These are phyloP conservation scores for Tenebrio molitor DNA, from an alignment of 1,140 invertebrate species.

Conservation along the genomic window DNA sequence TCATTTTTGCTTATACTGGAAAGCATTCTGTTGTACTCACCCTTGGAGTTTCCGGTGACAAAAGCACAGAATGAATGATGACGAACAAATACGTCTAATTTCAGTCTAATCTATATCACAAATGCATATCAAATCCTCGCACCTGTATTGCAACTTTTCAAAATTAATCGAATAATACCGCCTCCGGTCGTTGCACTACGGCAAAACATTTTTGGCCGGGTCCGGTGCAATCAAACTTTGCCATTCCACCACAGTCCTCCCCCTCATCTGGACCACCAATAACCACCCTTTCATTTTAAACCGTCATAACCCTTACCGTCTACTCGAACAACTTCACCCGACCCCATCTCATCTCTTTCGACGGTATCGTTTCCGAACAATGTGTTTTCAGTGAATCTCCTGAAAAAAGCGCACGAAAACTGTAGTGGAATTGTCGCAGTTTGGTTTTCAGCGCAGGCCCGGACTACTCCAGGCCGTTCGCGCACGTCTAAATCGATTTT, in stretches of 20 bases:
- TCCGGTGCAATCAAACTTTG: neutral
- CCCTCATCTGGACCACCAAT: neutral
- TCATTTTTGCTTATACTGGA: too few species aligned
- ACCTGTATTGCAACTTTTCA: neutral
- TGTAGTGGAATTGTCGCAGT: slow-evolving; percentile 20
- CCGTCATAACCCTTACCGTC: too few species aligned
- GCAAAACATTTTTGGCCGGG: slow-evolving; percentile 35
- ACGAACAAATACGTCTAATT: too few species aligned
- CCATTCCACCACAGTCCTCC: slow-evolving; percentile 14
- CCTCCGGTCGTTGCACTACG: slow-evolving; percentile 41
- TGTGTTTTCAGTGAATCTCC: neutral
- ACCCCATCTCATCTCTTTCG: neutral
- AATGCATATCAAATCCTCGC: neutral
- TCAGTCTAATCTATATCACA: neutral
- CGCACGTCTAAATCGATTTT: slow-evolving; percentile 45
- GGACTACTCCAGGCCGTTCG: slow-evolving; percentile 17
- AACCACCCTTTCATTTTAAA: too few species aligned
- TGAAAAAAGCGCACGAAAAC: slow-evolving; percentile 26
- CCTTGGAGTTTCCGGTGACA: too few species aligned
- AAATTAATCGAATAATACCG: slow-evolving; percentile 8
- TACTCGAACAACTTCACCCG: neutral
- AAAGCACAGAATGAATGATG: too few species aligned
- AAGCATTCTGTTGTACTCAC: too few species aligned
- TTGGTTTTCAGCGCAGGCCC: slow-evolving; percentile 37
- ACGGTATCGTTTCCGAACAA: neutral